phyloP scores from a whole-genome alignment of 2,797 vertebrate species.

The Limnodromus scolopaceus region DNA sequence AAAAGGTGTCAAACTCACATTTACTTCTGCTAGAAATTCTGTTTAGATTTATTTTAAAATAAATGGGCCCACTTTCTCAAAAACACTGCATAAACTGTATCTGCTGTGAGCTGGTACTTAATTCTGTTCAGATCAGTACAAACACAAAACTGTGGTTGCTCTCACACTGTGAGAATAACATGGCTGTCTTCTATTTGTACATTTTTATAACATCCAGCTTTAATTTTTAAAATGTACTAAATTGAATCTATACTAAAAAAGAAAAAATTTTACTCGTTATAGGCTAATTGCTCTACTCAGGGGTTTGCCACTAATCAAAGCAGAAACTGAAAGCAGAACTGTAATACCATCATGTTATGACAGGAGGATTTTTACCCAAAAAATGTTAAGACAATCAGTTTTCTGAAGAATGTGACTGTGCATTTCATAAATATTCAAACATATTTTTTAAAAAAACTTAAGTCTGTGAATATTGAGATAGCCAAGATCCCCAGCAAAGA shows the following conservation, averaged over 20 bases:
- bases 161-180: not conserved
- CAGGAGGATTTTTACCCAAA: not conserved
- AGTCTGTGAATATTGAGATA: not conserved
- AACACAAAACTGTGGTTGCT: not conserved
- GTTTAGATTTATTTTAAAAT: not conserved
- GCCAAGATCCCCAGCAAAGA: not conserved
- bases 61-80: not conserved
- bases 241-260: not conserved
- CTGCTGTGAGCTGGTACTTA: not conserved
- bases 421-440: not conserved
- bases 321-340: slow-evolving; percentile 34
- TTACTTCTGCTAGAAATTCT: not conserved
- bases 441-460: not conserved
- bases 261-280: not conserved
- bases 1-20: not conserved
- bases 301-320: slow-evolving; percentile 5
- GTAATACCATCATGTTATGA: not conserved
- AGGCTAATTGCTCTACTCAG: not conserved
- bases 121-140: not conserved
- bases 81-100: not conserved
- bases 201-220: not conserved
- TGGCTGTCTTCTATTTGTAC: not conserved
- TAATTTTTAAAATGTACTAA: not conserved
- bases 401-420: not conserved
- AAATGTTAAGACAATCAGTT: not conserved